Base-by-base conservation (phyloP, 2,113 vertebrate genomes). In the Epinephelus cyanopodus region DNA sequence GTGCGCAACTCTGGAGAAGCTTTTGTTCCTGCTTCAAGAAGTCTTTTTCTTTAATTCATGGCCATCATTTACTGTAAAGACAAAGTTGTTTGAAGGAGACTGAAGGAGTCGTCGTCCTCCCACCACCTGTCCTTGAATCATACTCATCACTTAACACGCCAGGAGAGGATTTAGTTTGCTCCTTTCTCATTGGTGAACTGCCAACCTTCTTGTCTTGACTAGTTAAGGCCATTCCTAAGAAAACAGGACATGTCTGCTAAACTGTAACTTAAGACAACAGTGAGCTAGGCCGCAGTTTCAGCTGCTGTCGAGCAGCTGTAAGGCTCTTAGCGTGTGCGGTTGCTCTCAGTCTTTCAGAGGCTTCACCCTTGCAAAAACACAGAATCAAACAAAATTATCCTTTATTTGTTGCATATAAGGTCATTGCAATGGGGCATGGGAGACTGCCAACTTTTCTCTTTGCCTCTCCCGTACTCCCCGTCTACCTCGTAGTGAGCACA, bases 341-440 rank as follows among this genome's bases (percentile, higher is more conserved):
- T 87, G 81, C 80, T 69, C 77, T 87, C 68, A 6, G 52, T 74
- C 84, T 88, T 88, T 90, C 74, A 86, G 78, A 91, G 86, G 70
- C 63, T 83, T 86, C 74, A 64, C 64, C 88, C 74, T 56, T 79
- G 84, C 87, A 89, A 89, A 90, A 83, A 89, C 86, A 82, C 90
- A 90, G 57, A 90, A 91, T 90, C 86, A 89, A 84, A 81, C 89
- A 66, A 87, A 96, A 95, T 95, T 91, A 94, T 95, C 88, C 91
- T 89, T 87, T 77, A 89, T 94, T 94, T 93, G 94, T 95, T 93
- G 92, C 93, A 93, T 93, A 92, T 95, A 95, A 95, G 94, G 95
- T 96, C 94, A 96, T 92, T 87, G 92, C 74, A 94, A 94, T 94
- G 96, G 95, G 94, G 83, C 91, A 91, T 82, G 87, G 77, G 86